These are phyloP conservation scores for Notoglanidium macrostoma DNA, from an alignment of 2,797 vertebrate genomes.

Conservation along the genomic window DNA sequence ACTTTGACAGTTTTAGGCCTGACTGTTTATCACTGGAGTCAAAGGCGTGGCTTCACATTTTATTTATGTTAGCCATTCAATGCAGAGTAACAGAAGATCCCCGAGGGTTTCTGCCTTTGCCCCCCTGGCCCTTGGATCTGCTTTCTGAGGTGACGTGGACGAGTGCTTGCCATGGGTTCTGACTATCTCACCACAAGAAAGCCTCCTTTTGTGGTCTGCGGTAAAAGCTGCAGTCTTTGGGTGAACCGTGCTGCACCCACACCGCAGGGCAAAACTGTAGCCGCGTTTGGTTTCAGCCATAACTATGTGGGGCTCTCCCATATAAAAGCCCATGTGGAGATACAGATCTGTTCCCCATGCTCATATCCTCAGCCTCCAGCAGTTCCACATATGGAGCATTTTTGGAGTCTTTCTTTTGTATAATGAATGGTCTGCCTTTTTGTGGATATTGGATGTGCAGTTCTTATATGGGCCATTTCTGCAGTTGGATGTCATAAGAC, in stretches of 20 bases:
- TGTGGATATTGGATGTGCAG: background rate
- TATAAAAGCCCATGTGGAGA: slow-evolving; percentile 58
- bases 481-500: slow-evolving; percentile 6
- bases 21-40: slow-evolving; percentile 64
- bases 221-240: slow-evolving; percentile 50
- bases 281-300: slow-evolving; percentile 61
- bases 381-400: slow-evolving; percentile 23
- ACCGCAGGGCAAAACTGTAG: slow-evolving; percentile 62
- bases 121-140: slow-evolving; percentile 39
- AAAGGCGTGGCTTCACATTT: slow-evolving; percentile 52
- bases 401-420: slow-evolving; percentile 24
- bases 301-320: slow-evolving; percentile 56
- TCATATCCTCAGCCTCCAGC: slow-evolving; percentile 46
- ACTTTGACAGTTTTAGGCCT: slow-evolving; percentile 59
- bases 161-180: slow-evolving; percentile 63
- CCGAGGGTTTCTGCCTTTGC: slow-evolving; percentile 36
- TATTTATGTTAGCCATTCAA: slow-evolving; percentile 54
- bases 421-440: slow-evolving; percentile 12
- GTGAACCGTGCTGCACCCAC: slow-evolving; percentile 54
- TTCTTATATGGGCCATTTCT: slow-evolving; percentile 8
- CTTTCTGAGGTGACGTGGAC: slow-evolving; percentile 53
- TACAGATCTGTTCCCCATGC: slow-evolving; percentile 63
- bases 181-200: slow-evolving; percentile 63
- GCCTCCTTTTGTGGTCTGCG: slow-evolving; percentile 60
- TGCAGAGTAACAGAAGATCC: slow-evolving; percentile 48